phyloP scores from a whole-genome alignment of 2,888 invertebrate genomes.

The Morpho achilles region DNA sequence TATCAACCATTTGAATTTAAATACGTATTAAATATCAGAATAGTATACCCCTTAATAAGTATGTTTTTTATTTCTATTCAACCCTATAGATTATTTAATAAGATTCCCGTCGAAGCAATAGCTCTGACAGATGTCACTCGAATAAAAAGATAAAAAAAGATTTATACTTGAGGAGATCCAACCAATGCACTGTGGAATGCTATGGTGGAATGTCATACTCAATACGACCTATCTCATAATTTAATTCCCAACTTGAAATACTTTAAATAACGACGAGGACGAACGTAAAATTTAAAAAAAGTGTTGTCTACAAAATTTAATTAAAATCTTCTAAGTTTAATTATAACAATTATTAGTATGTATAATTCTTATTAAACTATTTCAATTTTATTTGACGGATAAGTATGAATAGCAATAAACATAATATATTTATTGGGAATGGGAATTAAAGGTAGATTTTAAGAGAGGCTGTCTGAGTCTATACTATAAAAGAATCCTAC shows the following conservation, averaged over 20 bases:
- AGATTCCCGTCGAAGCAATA: conserved; percentile 16
- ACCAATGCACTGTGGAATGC: conserved; percentile 10
- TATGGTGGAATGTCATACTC: conserved; percentile 11
- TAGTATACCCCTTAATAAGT: neutral
- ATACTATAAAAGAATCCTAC: too few species aligned
- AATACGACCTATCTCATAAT: conserved; percentile 11
- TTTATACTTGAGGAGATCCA: conserved; percentile 5
- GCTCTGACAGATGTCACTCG: conserved; percentile 22
- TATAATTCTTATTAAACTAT: too few species aligned
- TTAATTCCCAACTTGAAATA: neutral
- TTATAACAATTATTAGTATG: too few species aligned
- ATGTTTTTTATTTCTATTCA: conserved; percentile 15
- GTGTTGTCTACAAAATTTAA: too few species aligned
- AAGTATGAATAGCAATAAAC: too few species aligned
- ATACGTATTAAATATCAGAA: too few species aligned
- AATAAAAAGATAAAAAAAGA: conserved; percentile 10
- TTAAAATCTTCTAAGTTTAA: too few species aligned
- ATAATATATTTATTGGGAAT: too few species aligned
- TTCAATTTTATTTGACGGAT: too few species aligned
- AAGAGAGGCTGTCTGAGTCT: too few species aligned
- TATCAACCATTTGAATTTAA: too few species aligned
- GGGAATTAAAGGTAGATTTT: too few species aligned
- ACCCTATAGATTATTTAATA: conserved; percentile 10
- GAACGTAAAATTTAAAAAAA: neutral
- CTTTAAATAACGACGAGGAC: conserved; percentile 10